Conservation (phyloP, 2,888 invertebrate species). For the Eristalis tenax region DNA sequence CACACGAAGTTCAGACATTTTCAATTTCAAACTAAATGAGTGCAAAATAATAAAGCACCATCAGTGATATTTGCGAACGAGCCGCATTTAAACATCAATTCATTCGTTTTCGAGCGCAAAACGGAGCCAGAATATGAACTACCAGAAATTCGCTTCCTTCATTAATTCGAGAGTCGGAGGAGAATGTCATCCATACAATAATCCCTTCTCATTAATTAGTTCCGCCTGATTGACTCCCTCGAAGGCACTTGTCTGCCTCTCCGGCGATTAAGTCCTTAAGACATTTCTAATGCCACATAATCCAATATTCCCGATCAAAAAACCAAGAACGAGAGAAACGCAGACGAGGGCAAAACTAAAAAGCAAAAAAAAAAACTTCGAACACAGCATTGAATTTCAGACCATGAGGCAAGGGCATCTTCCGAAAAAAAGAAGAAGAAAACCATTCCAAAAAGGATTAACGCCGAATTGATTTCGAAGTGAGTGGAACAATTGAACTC, state of each 20-base stretch:
- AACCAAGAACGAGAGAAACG: constrained; percentile 1
- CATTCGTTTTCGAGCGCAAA: not conserved
- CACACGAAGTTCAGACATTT: not conserved
- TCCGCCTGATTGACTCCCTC: constrained; percentile 56
- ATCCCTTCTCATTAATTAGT: constrained; percentile 62
- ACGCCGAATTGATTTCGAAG: constrained; percentile 56
- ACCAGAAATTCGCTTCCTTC: not conserved
- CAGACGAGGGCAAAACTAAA: not conserved
- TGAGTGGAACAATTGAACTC: constrained; percentile 41
- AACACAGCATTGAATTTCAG: constrained; percentile 53
- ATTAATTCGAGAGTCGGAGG: not conserved
- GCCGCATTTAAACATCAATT: not conserved
- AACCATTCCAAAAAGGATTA: constrained; percentile 56
- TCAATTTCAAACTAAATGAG: not conserved
- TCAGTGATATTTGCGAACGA: not conserved
- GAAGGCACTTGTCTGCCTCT: constrained; percentile 66
- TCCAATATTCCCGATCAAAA: constrained; percentile 50
- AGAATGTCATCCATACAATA: constrained; percentile 34
- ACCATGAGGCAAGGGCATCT: constrained; percentile 19
- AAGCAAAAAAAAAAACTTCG: not conserved
- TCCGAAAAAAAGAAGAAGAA: not conserved
- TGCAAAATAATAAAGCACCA: not conserved
- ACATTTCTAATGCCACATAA: constrained; percentile 69
- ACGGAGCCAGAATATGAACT: not conserved
- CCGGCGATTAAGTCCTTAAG: constrained; percentile 65